Evolutionary conservation across 35 echinoderm and acorn worm species (phyloP), one percentile per base, ranked within the genome.

Genomic region (Ophioderma brevispina): DNA sequence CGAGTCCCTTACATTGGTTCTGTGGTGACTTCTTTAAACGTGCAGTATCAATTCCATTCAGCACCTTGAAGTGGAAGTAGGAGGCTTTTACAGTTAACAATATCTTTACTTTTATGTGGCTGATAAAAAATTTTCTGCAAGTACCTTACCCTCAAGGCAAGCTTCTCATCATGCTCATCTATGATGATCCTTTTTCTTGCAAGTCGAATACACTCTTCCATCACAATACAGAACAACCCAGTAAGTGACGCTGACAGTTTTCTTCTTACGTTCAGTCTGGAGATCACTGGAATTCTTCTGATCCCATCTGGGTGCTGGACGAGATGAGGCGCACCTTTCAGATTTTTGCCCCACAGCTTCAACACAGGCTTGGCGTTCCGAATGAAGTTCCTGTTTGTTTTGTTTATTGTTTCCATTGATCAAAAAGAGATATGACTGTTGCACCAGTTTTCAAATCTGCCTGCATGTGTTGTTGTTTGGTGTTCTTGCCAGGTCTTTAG

Each of bases 41-140:
- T 83, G 39, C 81, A 83, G 81, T 83, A 83, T 83, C 43, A 35
- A 43, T 40, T 83, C 81, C 81, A 83, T 43, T 83, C 81, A 5
- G 36, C 41, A 83, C 81, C 81, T 83, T 83, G 81, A 0, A 83
- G 39, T 43, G 39, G 39, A 38, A 83, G 81, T 1, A 83, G 23
- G 23, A 13, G 13, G 0, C 32, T 15, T 83, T 83, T 83, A 39
- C 81, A 83, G 0, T 83, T 25, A 40, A 11, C 39, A 83, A 83
- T 83, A 0, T 8, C 21, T 83, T 83, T 32, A 19, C 37, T 41
- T 40, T 33, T 40, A 83, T 83, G 37, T 40, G 81, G 32, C 43
- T 38, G 81, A n/a, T n/a, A 83, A 4, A 83, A 83, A 23, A 0
- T 38, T 43, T 83, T 83, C 81, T 40, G 81, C 81, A 11, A 83